Evolutionary conservation across 2,113 vertebrate genomes (phyloP).

Genomic region (Machaerirhynchus nigripectus): DNA sequence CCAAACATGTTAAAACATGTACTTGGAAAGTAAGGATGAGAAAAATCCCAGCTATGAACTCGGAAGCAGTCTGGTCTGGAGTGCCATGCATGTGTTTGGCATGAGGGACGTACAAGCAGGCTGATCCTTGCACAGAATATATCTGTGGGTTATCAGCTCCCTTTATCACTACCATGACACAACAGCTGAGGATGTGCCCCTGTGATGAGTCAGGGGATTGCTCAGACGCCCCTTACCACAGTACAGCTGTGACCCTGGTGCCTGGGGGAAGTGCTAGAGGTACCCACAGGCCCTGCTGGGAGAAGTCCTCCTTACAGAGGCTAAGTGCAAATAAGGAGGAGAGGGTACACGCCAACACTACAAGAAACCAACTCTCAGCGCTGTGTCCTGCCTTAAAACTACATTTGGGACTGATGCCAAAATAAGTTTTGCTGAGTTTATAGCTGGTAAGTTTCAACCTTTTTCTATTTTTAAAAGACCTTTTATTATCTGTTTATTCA

Average conservation of each 20-base stretch:
- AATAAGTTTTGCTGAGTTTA: conserved; percentile 27
- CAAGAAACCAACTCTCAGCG: neutral
- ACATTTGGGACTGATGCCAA: neutral
- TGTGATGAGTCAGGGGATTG: neutral
- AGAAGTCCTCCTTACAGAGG: neutral
- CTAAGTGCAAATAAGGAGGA: neutral
- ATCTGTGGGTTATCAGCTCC: neutral
- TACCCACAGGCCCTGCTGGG: neutral
- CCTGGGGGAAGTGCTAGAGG: neutral
- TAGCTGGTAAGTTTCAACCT: neutral
- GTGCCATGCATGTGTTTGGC: neutral
- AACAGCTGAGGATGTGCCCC: neutral
- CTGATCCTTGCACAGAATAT: neutral
- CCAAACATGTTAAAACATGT: neutral
- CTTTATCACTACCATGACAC: neutral
- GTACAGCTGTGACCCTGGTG: neutral
- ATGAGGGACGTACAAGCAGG: neutral
- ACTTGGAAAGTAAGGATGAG: neutral
- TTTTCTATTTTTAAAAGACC: conserved; percentile 13
- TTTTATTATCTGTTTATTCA: conserved; percentile 22
- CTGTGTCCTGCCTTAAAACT: neutral
- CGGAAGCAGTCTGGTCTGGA: neutral
- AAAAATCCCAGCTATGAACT: conserved; percentile 25
- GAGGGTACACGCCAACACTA: neutral
- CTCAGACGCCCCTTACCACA: neutral